Conservation (phyloP, 2,888 invertebrate species). For the Drosophila formosana region DNA sequence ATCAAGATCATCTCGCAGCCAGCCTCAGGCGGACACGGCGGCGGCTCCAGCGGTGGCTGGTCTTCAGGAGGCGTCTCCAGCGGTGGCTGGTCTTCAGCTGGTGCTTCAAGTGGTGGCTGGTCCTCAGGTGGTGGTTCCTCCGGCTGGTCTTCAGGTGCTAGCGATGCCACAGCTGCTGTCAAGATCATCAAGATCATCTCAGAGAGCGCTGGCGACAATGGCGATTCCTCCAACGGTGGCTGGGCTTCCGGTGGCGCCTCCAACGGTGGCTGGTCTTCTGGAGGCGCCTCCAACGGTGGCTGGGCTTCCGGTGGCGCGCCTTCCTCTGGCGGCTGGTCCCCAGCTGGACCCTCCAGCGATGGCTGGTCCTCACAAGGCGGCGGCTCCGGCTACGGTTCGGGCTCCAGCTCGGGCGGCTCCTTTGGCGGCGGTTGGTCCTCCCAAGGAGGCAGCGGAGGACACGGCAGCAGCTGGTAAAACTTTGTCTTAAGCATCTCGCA, state of each 20-base stretch:
- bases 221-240: slow-evolving; percentile 41
- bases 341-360: slow-evolving; percentile 32
- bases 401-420: neutral
- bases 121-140: slow-evolving; percentile 44
- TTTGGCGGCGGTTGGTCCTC: slow-evolving; percentile 47
- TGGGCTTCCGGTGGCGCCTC: slow-evolving; percentile 48
- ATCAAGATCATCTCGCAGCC: slow-evolving; percentile 47
- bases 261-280: slow-evolving; percentile 36
- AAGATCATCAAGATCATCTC: slow-evolving; percentile 63
- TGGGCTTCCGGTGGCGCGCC: slow-evolving; percentile 27
- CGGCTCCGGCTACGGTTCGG: too few relatives aligned
- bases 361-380: slow-evolving; percentile 56
- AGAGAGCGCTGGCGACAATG: slow-evolving; percentile 38
- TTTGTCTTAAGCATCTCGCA: slow-evolving; percentile 51
- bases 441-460: slow-evolving; percentile 29
- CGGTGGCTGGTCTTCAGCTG: slow-evolving; percentile 44
- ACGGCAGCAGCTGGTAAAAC: slow-evolving; percentile 61
- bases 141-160: slow-evolving; percentile 60
- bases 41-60: slow-evolving; percentile 34
- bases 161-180: slow-evolving; percentile 49
- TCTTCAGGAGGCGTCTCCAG: slow-evolving; percentile 50
- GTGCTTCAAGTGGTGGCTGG: slow-evolving; percentile 42
- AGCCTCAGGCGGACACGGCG: slow-evolving; percentile 27
- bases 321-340: slow-evolving; percentile 46
- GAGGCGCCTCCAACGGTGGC: slow-evolving; percentile 15